These are phyloP conservation scores for Physocephala rufipes DNA, from an alignment of 2,888 invertebrate genomes.

Conservation along the genomic window DNA sequence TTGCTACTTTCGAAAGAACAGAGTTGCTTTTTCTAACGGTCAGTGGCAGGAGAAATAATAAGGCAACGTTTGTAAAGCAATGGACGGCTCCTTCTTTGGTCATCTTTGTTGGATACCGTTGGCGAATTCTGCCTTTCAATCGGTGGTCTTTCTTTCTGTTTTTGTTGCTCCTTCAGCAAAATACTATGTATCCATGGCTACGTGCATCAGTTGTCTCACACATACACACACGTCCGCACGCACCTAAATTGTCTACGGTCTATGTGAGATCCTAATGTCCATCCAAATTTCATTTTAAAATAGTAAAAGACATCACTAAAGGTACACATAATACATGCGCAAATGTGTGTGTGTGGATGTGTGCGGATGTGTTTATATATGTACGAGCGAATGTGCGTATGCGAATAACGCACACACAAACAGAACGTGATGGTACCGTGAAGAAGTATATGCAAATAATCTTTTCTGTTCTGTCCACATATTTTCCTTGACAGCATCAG, in stretches of 20 bases:
- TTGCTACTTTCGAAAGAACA: conserved; percentile 31
- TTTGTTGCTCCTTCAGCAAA: conserved; percentile 35
- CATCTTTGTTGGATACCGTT: conserved; percentile 41
- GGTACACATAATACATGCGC: conserved; percentile 16
- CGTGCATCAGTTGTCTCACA: conserved; percentile 25
- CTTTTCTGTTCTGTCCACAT: conserved; percentile 44
- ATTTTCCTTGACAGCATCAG: conserved; percentile 45
- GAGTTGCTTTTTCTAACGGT: conserved; percentile 33
- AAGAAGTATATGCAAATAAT: conserved; percentile 43
- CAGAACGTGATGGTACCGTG: conserved; percentile 14
- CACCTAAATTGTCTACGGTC: conserved; percentile 25
- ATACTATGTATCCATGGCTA: conserved; percentile 37
- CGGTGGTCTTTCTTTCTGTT: conserved; percentile 40
- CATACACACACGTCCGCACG: conserved; percentile 35
- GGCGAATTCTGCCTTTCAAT: conserved; percentile 50
- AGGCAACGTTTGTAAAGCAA: conserved; percentile 47
- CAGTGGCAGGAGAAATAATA: conserved; percentile 43
- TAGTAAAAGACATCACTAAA: conserved; percentile 40
- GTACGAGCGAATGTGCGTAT: too few species aligned
- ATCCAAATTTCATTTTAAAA: conserved; percentile 48
- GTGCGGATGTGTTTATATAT: too few species aligned
- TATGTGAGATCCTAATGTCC: conserved; percentile 44
- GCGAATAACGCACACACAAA: conserved; percentile 22
- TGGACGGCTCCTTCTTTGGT: conserved; percentile 43
- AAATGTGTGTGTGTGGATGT: conserved; percentile 33